phyloP scores from a whole-genome alignment of 2,888 invertebrate species.

The Axea sp. region DNA sequence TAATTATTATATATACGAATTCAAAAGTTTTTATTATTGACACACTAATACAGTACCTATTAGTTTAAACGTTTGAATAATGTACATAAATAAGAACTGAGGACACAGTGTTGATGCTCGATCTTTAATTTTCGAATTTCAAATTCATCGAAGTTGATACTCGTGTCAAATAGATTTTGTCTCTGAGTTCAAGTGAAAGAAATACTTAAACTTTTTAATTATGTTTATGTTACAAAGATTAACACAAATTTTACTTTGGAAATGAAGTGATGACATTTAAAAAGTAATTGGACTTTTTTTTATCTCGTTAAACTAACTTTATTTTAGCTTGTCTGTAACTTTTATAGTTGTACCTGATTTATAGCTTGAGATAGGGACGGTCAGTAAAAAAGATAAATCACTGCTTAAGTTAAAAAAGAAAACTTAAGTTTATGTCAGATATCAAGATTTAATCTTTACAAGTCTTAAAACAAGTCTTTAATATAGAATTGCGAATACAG shows the following conservation, averaged over 20 bases:
- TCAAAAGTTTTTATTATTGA: no score
- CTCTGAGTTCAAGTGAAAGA: no score
- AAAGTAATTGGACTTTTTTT: constrained; percentile 24
- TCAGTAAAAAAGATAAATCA: constrained; percentile 39
- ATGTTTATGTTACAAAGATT: no score
- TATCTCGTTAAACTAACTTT: constrained; percentile 27
- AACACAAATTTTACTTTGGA: not conserved
- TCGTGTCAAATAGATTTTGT: no score
- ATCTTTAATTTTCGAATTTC: no score
- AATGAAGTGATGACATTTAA: constrained; percentile 11
- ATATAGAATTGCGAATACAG: constrained; percentile 5
- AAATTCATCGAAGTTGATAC: no score
- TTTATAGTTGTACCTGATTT: constrained; percentile 47
- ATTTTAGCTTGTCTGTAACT: constrained; percentile 29
- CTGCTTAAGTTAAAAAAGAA: constrained; percentile 26
- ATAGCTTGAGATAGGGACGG: constrained; percentile 24
- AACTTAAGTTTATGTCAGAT: constrained; percentile 38
- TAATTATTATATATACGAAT: no score
- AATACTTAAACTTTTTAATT: no score
- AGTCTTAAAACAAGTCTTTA: constrained; percentile 9
- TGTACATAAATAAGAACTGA: no score
- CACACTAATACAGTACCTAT: no score
- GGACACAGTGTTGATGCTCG: no score
- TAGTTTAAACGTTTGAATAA: no score
- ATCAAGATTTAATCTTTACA: constrained; percentile 18